Conservation (phyloP, 2,888 invertebrate species). For the Mamestra brassicae region DNA sequence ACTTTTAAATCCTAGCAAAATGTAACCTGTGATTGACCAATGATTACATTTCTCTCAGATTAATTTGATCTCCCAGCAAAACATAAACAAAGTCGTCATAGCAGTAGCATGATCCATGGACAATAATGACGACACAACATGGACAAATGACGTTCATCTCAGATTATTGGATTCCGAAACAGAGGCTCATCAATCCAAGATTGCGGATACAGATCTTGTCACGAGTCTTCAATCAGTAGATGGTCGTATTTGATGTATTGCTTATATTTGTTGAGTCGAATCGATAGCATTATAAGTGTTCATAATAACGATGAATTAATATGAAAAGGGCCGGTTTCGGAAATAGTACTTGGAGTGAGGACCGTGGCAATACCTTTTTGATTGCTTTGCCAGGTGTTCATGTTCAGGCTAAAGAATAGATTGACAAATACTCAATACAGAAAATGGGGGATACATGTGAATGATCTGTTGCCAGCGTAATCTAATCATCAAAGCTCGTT, state of each 20-base stretch:
- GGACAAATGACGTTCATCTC: slow-evolving; percentile 34
- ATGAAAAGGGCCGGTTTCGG: too few relatives aligned
- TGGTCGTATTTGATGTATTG: slow-evolving; percentile 29
- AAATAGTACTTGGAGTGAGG: too few relatives aligned
- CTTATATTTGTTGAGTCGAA: slow-evolving; percentile 4
- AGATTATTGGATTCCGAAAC: slow-evolving; percentile 47
- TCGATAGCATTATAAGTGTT: not conserved
- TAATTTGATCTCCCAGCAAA: not conserved
- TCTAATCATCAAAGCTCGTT: too few relatives aligned
- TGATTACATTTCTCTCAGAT: not conserved
- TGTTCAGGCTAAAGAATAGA: too few relatives aligned
- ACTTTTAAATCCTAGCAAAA: too few relatives aligned
- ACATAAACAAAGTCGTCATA: slow-evolving; percentile 6
- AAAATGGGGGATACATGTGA: too few relatives aligned
- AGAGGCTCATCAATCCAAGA: slow-evolving; percentile 39
- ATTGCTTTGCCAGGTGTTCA: too few relatives aligned
- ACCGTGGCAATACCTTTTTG: too few relatives aligned
- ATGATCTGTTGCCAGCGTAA: too few relatives aligned
- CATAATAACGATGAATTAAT: not conserved
- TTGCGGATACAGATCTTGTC: slow-evolving; percentile 28
- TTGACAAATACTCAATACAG: too few relatives aligned
- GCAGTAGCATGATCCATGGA: slow-evolving; percentile 15
- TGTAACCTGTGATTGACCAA: not conserved
- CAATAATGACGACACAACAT: slow-evolving; percentile 27
- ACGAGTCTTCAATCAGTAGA: slow-evolving; percentile 6